These are phyloP conservation scores for Pocillopora verrucosa DNA, from an alignment of 64 coral and sea anemone genomes.

Conservation along the genomic window DNA sequence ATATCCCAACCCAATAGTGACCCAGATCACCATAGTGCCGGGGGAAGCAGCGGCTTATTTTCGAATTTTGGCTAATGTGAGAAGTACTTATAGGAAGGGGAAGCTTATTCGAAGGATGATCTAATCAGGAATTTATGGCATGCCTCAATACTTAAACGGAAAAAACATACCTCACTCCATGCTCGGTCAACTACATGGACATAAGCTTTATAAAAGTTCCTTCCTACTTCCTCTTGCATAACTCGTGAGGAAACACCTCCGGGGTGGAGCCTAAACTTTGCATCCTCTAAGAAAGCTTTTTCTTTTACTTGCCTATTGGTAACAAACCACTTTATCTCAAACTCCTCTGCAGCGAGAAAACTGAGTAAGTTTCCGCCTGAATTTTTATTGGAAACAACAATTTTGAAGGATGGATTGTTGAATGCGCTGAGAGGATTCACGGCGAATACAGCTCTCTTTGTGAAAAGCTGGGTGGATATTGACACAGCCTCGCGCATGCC, in stretches of 20 bases:
- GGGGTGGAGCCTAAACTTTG: constrained; percentile 29
- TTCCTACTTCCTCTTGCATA: constrained; percentile 30
- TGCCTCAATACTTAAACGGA: too few species aligned
- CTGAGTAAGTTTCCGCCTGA: background rate
- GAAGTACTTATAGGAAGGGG: too few species aligned
- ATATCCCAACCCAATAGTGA: too few species aligned
- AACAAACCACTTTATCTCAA: constrained; percentile 48
- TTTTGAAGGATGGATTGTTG: constrained; percentile 15
- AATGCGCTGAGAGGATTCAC: constrained; percentile 46
- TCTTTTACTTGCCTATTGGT: constrained; percentile 28
- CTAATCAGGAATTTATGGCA: too few species aligned
- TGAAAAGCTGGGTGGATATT: constrained; percentile 38
- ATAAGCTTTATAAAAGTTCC: constrained; percentile 64
- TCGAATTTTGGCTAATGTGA: too few species aligned
- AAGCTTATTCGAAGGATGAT: too few species aligned
- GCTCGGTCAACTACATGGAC: constrained; percentile 31
- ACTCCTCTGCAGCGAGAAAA: background rate
- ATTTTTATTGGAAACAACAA: constrained; percentile 24
- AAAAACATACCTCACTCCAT: constrained; percentile 27
- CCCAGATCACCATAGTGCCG: too few species aligned
- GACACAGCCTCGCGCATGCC: constrained; percentile 49
- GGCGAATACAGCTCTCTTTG: constrained; percentile 47
- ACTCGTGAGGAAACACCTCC: constrained; percentile 44
- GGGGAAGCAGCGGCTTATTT: too few species aligned
- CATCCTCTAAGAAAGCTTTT: constrained; percentile 32